Evolutionary conservation across 2,797 vertebrate genomes (phyloP).

Genomic region (Sebastes vulpes): DNA sequence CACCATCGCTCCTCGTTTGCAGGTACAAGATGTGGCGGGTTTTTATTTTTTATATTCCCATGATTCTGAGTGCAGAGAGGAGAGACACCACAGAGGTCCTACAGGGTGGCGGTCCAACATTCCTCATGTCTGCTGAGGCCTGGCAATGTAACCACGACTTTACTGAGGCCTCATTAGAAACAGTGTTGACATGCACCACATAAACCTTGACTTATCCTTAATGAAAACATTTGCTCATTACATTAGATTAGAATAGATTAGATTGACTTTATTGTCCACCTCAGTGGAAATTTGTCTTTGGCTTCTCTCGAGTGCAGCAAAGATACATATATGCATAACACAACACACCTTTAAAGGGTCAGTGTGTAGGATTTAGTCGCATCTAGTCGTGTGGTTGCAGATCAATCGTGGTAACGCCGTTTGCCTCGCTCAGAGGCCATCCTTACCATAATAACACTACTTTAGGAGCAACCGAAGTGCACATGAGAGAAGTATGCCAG

Average conservation of each 20-base stretch:
- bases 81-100: not conserved
- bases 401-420: too few relatives aligned
- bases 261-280: not conserved
- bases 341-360: not conserved
- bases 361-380: too few relatives aligned
- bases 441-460: too few relatives aligned
- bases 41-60: conserved; percentile 1
- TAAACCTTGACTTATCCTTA: conserved; percentile 10
- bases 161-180: not conserved
- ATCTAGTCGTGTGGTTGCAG: too few relatives aligned
- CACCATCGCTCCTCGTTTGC: conserved; percentile 42
- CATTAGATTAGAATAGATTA: not conserved
- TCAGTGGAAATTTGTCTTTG: not conserved
- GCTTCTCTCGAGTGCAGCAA: not conserved
- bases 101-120: not conserved
- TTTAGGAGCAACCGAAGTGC: too few relatives aligned
- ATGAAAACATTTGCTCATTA: conserved; percentile 29
- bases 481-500: too few relatives aligned
- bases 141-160: not conserved
- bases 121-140: not conserved
- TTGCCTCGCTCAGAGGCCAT: too few relatives aligned
- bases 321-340: not conserved
- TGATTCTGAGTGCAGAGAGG: not conserved
- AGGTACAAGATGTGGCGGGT: conserved; percentile 8
- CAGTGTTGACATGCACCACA: not conserved